phyloP scores from a whole-genome alignment of 2,888 invertebrate species.

The Lycaena phlaeas region DNA sequence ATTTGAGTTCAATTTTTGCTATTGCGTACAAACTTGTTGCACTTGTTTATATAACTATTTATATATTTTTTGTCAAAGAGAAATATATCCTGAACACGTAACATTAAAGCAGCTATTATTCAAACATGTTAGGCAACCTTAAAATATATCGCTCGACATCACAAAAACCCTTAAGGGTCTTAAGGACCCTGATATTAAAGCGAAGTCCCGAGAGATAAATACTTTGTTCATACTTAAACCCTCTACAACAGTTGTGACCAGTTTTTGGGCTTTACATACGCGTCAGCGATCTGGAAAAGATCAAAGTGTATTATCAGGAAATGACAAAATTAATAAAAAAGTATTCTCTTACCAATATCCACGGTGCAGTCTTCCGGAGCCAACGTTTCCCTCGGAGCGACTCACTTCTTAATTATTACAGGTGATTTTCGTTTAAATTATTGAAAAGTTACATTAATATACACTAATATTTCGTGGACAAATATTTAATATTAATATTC shows the following conservation, averaged over 20 bases:
- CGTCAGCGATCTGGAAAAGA: constrained; percentile 50
- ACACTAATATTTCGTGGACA: too few relatives aligned
- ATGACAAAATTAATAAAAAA: constrained; percentile 18
- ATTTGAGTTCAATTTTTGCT: too few relatives aligned
- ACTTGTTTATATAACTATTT: too few relatives aligned
- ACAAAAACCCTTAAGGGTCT: not conserved
- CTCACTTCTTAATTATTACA: not conserved
- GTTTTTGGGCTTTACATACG: constrained; percentile 15
- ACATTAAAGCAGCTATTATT: not conserved
- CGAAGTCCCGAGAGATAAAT: not conserved
- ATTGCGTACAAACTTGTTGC: too few relatives aligned
- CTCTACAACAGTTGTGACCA: constrained; percentile 17
- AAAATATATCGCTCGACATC: not conserved
- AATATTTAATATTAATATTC: too few relatives aligned
- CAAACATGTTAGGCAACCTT: not conserved
- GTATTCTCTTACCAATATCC: constrained; percentile 33
- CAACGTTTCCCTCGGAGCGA: constrained; percentile 6
- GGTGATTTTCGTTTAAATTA: not conserved
- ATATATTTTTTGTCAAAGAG: too few relatives aligned
- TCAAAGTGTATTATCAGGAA: constrained; percentile 57
- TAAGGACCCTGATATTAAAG: not conserved
- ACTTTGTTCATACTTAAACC: constrained; percentile 46
- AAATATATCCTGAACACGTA: too few relatives aligned
- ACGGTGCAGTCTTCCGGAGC: constrained; percentile 24
- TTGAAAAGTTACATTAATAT: not conserved